Base-by-base conservation (phyloP, 2,797 vertebrate genomes). In the Mormyrops attenuatus region DNA sequence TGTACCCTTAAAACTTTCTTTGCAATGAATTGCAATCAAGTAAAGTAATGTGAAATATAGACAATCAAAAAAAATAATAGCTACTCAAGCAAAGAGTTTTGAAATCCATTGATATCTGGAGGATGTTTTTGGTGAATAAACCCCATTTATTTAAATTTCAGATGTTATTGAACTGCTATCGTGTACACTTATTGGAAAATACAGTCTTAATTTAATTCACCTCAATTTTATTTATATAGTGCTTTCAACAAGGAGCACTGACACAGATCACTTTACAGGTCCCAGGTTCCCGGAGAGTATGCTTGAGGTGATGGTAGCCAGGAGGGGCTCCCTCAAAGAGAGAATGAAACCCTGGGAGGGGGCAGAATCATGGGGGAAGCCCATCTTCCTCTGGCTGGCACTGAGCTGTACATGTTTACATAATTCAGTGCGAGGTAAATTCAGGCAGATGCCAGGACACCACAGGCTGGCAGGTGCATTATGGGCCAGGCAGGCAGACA, bases 331-430 rank as follows among this genome's bases (percentile, higher is more conserved):
- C 77, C 17, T 47, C 41, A 82, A 22, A 34, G 8, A 47, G 6
- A 41, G 15, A 38, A 44, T 38, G 34, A 1, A 20, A 80, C 34
- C 34, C 17, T 80, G 34, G 38, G 0, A 80, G 41, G 8, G 44
- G 44, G 41, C 41, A 47, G 77, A 82, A 22, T 47, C 77, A 82
- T n/a, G 77, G 77, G 77, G 77, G 41, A 82, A 82, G 77, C 77
- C 77, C 77, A 82, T 82, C 77, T 82, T 82, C 77, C 77, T 44
- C 77, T 22, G 77, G 77, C 77, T 82, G 77, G 77, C 77, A 47
- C 20, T 47, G 20, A 7, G 20, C n/a, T 44, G 77, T 82, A 4
- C 41, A 82, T 22, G 77, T 82, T 82, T 82, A 47, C 77, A 82
- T 82, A 82, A 82, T 82, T 80, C 41, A 82, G 20, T 44, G 77